These are phyloP conservation scores for Diarsia dahlii DNA, from an alignment of 2,888 invertebrate genomes.

Conservation along the genomic window DNA sequence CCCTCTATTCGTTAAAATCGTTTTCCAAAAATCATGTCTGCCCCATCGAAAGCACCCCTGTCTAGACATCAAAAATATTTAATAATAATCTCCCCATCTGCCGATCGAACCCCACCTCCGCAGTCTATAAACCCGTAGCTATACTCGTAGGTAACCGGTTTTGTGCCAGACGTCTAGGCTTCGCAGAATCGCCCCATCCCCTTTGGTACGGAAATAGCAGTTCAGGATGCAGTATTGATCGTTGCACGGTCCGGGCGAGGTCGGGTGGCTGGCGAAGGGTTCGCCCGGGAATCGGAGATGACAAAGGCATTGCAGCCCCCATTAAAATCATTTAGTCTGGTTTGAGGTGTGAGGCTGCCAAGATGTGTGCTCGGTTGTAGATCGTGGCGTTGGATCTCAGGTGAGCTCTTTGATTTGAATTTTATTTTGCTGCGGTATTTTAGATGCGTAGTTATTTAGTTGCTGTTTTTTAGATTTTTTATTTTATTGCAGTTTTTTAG, in stretches of 20 bases:
- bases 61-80: slow-evolving; percentile 50
- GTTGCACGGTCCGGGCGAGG: slow-evolving; percentile 21
- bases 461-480: not conserved
- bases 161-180: slow-evolving; percentile 53
- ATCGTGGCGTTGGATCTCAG: not conserved
- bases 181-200: slow-evolving; percentile 42
- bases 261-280: not conserved
- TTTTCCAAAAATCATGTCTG: slow-evolving; percentile 13
- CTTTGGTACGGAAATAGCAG: slow-evolving; percentile 47
- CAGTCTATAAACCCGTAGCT: slow-evolving; percentile 23
- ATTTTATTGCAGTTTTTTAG: not conserved
- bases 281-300: slow-evolving; percentile 16
- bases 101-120: slow-evolving; percentile 22
- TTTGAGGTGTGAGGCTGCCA: slow-evolving; percentile 19
- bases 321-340: slow-evolving; percentile 42
- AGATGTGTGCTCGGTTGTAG: slow-evolving; percentile 11
- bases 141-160: slow-evolving; percentile 48
- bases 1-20: not conserved
- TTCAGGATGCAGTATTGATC: slow-evolving; percentile 62
- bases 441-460: not conserved
- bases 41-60: slow-evolving; percentile 17
- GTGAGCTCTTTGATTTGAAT: slow-evolving; percentile 25
- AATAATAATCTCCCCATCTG: slow-evolving; percentile 34
- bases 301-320: slow-evolving; percentile 24
- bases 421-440: not conserved